phyloP scores from a whole-genome alignment of 2,113 vertebrate species.

The Bos javanicus region DNA sequence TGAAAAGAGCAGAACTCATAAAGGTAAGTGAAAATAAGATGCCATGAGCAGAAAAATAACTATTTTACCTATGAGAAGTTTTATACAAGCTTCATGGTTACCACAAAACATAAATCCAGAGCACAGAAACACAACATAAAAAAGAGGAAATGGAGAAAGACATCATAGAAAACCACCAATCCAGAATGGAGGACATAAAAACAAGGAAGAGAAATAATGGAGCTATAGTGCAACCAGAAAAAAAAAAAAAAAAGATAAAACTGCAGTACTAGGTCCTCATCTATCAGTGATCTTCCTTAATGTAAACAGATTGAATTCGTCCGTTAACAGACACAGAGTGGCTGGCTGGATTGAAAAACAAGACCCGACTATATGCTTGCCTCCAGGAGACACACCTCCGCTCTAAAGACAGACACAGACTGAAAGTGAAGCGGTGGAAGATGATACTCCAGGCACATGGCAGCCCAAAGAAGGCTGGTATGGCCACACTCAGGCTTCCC shows the following conservation, averaged over 20 bases:
- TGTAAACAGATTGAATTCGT: background rate
- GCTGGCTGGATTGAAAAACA: background rate
- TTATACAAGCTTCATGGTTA: background rate
- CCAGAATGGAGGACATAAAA: background rate
- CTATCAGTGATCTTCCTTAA: background rate
- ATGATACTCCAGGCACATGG: background rate
- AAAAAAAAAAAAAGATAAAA: background rate
- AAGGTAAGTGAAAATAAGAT: background rate
- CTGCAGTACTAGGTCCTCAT: background rate
- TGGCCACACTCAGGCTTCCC: background rate
- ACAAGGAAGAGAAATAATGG: background rate
- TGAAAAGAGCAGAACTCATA: background rate
- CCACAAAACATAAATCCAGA: background rate
- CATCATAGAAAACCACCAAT: background rate
- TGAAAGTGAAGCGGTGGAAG: background rate
- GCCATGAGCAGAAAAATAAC: background rate
- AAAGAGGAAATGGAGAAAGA: background rate
- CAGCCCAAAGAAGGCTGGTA: background rate
- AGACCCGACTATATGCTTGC: background rate
- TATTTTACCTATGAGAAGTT: background rate
- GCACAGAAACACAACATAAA: background rate
- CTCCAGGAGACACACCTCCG: background rate
- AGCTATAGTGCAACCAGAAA: background rate
- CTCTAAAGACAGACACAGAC: background rate
- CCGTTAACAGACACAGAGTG: background rate